phyloP scores from a whole-genome alignment of 2,113 vertebrate genomes.

The Stercorarius parasiticus region DNA sequence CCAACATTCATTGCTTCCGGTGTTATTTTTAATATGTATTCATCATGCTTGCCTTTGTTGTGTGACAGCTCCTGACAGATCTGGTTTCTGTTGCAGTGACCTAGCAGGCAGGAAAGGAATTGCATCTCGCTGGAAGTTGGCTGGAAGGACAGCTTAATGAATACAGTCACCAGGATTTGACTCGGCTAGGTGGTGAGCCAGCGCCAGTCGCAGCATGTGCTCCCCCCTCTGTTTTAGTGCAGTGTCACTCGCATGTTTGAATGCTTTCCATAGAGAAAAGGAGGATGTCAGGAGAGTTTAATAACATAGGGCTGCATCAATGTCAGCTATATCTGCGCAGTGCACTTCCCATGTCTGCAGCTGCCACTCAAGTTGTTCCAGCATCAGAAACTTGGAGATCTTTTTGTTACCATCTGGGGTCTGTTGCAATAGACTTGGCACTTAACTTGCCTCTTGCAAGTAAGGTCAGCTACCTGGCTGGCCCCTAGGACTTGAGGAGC shows the following conservation, averaged over 20 bases:
- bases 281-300: not conserved
- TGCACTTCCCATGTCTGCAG: not conserved
- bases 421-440: not conserved
- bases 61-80: not conserved
- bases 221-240: not conserved
- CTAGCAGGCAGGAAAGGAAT: not conserved
- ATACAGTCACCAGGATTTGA: not conserved
- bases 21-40: not conserved
- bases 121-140: fast-evolving
- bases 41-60: not conserved
- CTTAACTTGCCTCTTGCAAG: not conserved
- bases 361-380: not conserved
- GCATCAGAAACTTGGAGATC: not conserved
- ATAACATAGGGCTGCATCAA: not conserved
- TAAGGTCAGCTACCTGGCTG: not conserved
- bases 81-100: not conserved
- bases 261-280: not conserved
- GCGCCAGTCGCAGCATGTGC: not conserved
- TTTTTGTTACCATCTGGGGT: not conserved
- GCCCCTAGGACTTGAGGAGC: not conserved
- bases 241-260: not conserved
- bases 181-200: not conserved
- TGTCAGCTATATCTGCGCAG: not conserved
- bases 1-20: not conserved
- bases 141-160: not conserved